Evolutionary conservation across 2,797 vertebrate genomes (phyloP), one percentile per base, ranked within the genome.

Genomic region (Clarias pachynema): DNA sequence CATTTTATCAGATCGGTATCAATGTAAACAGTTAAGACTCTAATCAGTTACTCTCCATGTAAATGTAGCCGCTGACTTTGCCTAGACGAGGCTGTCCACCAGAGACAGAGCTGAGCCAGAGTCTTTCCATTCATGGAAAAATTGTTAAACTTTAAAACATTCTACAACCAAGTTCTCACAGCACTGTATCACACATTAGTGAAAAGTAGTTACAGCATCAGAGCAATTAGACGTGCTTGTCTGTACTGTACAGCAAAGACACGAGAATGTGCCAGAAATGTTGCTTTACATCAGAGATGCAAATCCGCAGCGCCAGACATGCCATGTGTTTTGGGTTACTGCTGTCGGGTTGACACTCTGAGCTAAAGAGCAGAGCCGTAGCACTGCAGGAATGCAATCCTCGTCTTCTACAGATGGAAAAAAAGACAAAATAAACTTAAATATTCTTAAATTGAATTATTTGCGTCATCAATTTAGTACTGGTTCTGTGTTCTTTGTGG

Each of bases 151-250:
- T 56, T 74, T 26, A 4, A n/a, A 16, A 29, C 18, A 29, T 74
- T 16, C 29, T 9, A 20, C 3, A 53, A 15, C 5, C 12, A 16
- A 20, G n/a, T 56, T 29, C 40, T 80, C 18, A 34, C 37, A 5
- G 22, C 37, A 18, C 26, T 7, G 26, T 72, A 56, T 40, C 37
- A 34, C 44, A 69, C 26, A 10, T 29, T 26, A 10, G n/a, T 8
- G 49, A 56, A 29, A 66, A 4, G 65, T 70, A 59, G 79, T 79
- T 70, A 29, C 75, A 70, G 65, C 31, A 44, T 57, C 68, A 79
- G 20, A 59, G 74, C 63, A 59, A 26, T 44, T 10, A 49, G 9
- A 12, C 44, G 2, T 49, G 44, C 10, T 6, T 7, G 24, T 73
- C 44, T 10, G 9, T 10, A 49, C 37, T 44, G 70, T 16, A 53